Base-by-base conservation (phyloP, 2,797 vertebrate species). In the Ctenopoma kingsleyae region DNA sequence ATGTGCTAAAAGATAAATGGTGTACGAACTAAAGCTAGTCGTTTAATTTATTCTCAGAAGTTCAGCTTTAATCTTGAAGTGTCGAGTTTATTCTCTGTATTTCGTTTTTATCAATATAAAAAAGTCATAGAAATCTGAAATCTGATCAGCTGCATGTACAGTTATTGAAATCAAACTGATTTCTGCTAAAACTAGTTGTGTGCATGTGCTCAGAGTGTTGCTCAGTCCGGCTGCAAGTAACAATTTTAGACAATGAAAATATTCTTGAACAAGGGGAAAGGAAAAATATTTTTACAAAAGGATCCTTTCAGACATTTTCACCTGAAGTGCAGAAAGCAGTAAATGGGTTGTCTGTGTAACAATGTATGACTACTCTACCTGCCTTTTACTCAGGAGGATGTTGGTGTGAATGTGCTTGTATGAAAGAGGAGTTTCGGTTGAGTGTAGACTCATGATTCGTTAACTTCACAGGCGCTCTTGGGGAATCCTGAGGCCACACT, bases 401-500 rank as follows among this genome's bases (percentile, higher is more conserved):
- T 71, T 79, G 74, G 74, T 81, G 86, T 83, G 87, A 86, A 80
- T 74, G 81, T 73, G 75, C 78, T 71, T 0, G 41, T 69, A 81
- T 90, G 81, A 88, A 88, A 91, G 81, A 80, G 61, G 67, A 76
- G 86, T 74, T 80, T 62, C 56, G 47, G 67, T 71, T 81, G 80
- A 87, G 87, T 87, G 83, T 88, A 82, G 74, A 85, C 87, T 92
- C 87, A 57, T 85, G 87, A 91, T 88, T 91, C 85, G 85, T 82
- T 83, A 85, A 92, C 89, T 93, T 92, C 90, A 92, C 75, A 92
- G 88, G 79, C 60, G 70, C 90, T 91, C 89, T 86, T 69, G 56
- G 90, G 91, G 91, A 93, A 92, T 92, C 91, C 90, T 88, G 86
- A 89, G 92, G 88, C 90, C 89, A 87, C 76, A 52, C 87, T 88